Percentiles rank a stretch among this genome's conserved stretches.
These are phyloP conservation scores for Neodiprion virginianus DNA, from an alignment of 1,140 invertebrate species.

Conservation along the genomic window DNA sequence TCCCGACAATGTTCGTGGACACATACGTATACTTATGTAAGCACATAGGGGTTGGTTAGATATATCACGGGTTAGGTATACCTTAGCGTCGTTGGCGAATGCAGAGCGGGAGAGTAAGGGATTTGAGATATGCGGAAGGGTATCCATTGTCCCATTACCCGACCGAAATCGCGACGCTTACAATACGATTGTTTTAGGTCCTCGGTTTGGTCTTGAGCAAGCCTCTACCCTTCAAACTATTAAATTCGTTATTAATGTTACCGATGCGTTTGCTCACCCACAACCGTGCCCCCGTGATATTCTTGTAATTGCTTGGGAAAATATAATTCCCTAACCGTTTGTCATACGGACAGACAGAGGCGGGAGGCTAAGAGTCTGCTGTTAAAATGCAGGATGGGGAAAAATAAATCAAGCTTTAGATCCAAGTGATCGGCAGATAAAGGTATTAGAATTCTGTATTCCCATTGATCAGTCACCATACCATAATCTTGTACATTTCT, in stretches of 20 bases:
- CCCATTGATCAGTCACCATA: no score
- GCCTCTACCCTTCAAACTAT: conserved; percentile 41
- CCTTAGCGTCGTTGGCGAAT: background rate
- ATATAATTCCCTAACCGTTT: conserved; percentile 39
- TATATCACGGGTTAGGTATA: background rate
- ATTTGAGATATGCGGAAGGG: conserved; percentile 16
- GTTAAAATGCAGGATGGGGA: no score
- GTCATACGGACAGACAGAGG: conserved; percentile 8
- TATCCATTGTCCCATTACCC: conserved; percentile 1
- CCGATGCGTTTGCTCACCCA: conserved; percentile 21
- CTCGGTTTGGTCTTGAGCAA: background rate
- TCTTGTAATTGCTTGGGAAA: conserved; percentile 44
- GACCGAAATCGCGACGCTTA: conserved; percentile 17
- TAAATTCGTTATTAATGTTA: conserved; percentile 55
- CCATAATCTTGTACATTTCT: no score
- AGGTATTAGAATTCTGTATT: no score
- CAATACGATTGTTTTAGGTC: conserved; percentile 18
- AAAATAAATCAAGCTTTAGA: no score
- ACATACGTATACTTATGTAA: no score
- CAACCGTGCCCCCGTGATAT: conserved; percentile 33
- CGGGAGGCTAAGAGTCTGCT: no score
- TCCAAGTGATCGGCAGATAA: no score
- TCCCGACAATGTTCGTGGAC: no score
- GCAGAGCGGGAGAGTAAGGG: background rate
- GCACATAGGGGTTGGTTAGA: no score